Percentiles rank a stretch among this genome's conserved stretches.
These are phyloP conservation scores for Steatornis caripensis DNA, from an alignment of 2,113 vertebrate genomes.

Conservation along the genomic window DNA sequence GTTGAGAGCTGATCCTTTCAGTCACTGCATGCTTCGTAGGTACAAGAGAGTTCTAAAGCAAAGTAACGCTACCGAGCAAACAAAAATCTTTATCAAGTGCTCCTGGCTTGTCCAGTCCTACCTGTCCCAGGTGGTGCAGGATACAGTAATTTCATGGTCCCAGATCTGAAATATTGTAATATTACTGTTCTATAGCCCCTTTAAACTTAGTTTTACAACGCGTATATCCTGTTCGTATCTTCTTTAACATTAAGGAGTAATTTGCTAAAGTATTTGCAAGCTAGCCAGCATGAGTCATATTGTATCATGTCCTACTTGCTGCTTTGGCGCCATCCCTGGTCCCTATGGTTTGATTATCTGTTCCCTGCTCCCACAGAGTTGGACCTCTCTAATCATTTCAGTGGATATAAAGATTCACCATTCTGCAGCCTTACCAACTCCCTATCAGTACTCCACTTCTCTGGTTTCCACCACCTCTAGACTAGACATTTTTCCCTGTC, in stretches of 20 bases:
- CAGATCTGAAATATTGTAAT: neutral
- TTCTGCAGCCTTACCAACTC: neutral
- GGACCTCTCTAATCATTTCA: neutral
- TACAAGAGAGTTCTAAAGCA: neutral
- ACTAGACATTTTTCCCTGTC: neutral
- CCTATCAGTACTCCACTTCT: neutral
- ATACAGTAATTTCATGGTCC: neutral
- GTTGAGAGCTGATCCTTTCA: neutral
- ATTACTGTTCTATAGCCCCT: neutral
- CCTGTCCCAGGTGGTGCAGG: neutral
- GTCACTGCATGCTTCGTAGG: neutral
- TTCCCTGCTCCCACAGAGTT: neutral
- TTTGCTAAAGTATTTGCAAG: neutral
- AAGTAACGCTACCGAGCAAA: neutral
- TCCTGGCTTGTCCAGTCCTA: neutral
- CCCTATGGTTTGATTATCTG: neutral
- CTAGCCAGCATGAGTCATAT: rapidly evolving
- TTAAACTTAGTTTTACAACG: neutral
- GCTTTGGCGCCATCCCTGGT: neutral
- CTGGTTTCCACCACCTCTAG: neutral
- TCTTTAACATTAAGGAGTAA: neutral
- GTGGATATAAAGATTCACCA: neutral
- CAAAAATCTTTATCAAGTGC: neutral
- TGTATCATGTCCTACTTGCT: neutral
- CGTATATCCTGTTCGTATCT: neutral